These are phyloP conservation scores for Brienomyrus longianalis DNA, from an alignment of 2,113 vertebrate genomes.

Conservation along the genomic window DNA sequence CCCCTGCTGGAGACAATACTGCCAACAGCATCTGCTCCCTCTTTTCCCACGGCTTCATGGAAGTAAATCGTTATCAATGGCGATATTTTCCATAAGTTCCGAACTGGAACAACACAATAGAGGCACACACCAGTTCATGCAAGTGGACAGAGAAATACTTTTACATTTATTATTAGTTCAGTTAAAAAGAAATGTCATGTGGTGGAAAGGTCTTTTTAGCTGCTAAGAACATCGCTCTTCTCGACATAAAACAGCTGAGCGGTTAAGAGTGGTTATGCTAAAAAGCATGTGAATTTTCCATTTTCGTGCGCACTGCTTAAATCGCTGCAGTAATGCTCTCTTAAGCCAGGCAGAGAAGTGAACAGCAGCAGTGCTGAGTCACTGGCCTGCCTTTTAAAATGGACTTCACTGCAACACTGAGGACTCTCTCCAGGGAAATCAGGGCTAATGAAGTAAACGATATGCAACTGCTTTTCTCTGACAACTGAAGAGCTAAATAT, in stretches of 20 bases:
- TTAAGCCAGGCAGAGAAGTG: not conserved
- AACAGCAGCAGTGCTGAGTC: not conserved
- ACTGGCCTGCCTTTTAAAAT: not conserved
- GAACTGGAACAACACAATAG: not conserved
- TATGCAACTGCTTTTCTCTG: not conserved
- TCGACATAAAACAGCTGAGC: not conserved
- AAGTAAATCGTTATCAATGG: not conserved
- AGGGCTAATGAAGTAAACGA: conserved; percentile 3
- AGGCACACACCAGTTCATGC: not conserved
- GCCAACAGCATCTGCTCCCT: not conserved
- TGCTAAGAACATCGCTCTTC: not conserved
- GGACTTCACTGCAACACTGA: not conserved
- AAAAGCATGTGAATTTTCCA: not conserved
- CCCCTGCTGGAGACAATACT: not conserved
- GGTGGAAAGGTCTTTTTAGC: not conserved
- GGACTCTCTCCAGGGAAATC: not conserved
- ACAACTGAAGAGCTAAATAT: conserved; percentile 5
- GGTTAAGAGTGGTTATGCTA: not conserved
- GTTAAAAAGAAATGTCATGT: not conserved
- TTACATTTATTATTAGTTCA: not conserved
- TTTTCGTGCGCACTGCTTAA: not conserved
- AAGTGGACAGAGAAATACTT: not conserved
- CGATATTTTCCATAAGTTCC: not conserved
- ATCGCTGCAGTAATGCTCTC: not conserved
- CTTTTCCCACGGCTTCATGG: not conserved